Evolutionary conservation across 1,140 invertebrate species (phyloP), one percentile per base, ranked within the genome.

Genomic region (Gryllus bimaculatus): DNA sequence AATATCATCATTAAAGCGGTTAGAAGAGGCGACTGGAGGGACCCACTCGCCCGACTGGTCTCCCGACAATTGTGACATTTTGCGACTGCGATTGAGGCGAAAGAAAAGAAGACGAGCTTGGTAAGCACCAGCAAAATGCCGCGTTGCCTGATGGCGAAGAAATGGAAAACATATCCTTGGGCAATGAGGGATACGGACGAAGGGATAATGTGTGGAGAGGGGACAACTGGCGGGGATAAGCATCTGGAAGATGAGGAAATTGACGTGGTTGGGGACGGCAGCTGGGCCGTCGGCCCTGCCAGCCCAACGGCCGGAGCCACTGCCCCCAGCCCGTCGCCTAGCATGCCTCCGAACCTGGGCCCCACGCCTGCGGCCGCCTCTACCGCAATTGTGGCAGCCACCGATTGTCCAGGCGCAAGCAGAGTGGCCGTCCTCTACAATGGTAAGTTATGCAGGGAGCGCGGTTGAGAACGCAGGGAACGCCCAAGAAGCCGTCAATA

Each of bases 121-220:
- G 75, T 76, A 47, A 76, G 79, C n/a, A 13, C 18, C 74, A 77
- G 18, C 12, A 74, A 49, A 84, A 94, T 94, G 93, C 93, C 93
- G 86, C 92, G 93, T 85, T 94, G 93, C 88, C 90, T 94, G 83
- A 95, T 95, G 93, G 94, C 94, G 83, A 95, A 95, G 87, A 95
- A 95, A 89, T 95, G 93, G 93, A 95, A 95, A 90, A 92, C 90
- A 82, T 93, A 93, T 87, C 91, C 92, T 82, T 92, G 92, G 91
- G 90, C 90, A 83, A 91, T 92, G 84, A 89, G 92, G 82, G 75
- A 21, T 47, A 79, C 74, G 76, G 76, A 81, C 48, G 81, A 83
- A 39, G 80, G 80, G 12, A 78, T 78, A 39, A 82, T 82, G 15
- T 73, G 15, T 49, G 78, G 78, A 47, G 76, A 20, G 76, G 75